phyloP scores from a whole-genome alignment of 2,888 invertebrate genomes.

The Hymenopus coronatus region DNA sequence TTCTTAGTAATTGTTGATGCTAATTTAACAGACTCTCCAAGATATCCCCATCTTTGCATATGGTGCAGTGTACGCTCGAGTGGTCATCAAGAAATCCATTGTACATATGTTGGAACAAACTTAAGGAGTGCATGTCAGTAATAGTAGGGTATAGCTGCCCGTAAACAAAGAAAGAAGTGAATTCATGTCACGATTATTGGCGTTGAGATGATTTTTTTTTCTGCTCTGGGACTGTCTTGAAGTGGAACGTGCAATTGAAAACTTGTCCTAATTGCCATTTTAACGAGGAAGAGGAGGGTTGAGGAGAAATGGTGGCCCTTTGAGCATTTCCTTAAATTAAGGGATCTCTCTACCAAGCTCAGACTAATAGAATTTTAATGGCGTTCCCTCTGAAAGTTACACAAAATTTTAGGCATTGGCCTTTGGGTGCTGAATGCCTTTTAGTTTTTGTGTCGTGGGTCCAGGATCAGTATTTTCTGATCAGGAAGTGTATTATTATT shows the following conservation, averaged over 20 bases:
- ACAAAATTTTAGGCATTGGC: neutral
- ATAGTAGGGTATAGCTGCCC: neutral
- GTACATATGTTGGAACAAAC: neutral
- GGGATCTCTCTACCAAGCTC: neutral
- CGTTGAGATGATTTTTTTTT: neutral
- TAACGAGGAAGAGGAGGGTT: neutral
- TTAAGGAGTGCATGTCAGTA: neutral
- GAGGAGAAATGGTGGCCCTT: neutral
- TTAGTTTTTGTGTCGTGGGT: neutral
- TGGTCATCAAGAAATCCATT: neutral
- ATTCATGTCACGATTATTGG: neutral
- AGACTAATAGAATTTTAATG: neutral
- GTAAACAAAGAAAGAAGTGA: neutral
- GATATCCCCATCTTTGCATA: neutral
- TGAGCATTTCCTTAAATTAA: neutral
- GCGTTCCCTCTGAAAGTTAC: neutral
- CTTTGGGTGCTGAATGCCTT: neutral
- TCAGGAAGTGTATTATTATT: neutral
- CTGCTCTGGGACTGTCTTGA: neutral
- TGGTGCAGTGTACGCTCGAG: neutral
- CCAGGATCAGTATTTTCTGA: neutral
- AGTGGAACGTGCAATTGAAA: neutral
- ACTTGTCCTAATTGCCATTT: neutral
- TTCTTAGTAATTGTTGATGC: neutral
- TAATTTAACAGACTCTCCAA: neutral